Conservation (phyloP, 2,113 vertebrate species). For the Eulemur macaco region DNA sequence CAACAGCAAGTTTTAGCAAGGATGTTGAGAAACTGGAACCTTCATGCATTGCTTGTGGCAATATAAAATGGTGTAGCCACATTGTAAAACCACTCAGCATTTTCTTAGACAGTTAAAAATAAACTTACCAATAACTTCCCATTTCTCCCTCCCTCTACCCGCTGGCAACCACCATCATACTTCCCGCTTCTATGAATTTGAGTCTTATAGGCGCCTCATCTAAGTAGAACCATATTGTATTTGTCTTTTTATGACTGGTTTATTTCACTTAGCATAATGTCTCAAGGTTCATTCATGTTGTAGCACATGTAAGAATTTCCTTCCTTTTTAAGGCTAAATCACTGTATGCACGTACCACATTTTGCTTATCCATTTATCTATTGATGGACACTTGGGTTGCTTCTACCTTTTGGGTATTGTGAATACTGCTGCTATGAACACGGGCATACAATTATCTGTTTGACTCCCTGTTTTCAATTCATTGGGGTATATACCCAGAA, state of each 20-base stretch:
- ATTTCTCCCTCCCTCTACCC: neutral
- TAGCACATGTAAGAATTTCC: neutral
- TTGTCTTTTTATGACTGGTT: neutral
- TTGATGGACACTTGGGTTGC: neutral
- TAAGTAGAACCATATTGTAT: neutral
- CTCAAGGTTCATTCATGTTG: neutral
- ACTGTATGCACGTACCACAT: neutral
- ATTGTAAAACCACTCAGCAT: constrained; percentile 6
- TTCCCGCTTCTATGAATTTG: neutral
- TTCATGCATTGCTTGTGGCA: neutral
- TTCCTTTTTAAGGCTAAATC: neutral
- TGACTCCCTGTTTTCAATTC: neutral
- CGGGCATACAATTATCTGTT: neutral
- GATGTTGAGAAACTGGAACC: neutral
- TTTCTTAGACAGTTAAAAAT: constrained; percentile 32
- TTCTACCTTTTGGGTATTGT: neutral
- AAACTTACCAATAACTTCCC: neutral
- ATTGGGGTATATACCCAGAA: neutral
- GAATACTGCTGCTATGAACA: neutral
- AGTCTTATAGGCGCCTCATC: neutral
- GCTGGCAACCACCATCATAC: neutral
- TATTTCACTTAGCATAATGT: neutral
- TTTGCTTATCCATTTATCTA: neutral
- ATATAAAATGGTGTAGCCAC: neutral
- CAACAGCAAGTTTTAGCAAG: neutral